Evolutionary conservation across 2,113 vertebrate species (phyloP).

Genomic region (Zosterops japonicus): DNA sequence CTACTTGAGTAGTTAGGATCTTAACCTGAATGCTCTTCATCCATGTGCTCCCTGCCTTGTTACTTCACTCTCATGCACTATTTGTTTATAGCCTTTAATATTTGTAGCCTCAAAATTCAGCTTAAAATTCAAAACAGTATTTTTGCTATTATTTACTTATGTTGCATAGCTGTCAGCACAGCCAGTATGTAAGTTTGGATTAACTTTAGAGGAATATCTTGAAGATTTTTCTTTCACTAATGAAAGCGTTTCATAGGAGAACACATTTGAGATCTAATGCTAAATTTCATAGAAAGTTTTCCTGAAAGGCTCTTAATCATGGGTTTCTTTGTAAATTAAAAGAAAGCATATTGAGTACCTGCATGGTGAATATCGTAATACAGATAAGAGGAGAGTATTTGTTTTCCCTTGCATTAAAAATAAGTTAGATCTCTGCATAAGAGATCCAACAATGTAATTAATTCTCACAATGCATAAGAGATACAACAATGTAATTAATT

Average conservation of each 20-base stretch:
- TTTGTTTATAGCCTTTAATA: background rate
- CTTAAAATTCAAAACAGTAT: background rate
- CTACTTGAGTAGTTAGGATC: fast-evolving
- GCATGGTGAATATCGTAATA: background rate
- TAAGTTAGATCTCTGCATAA: background rate
- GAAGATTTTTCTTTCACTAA: background rate
- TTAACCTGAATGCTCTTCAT: background rate
- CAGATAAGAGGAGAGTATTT: background rate
- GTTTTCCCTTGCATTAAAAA: background rate
- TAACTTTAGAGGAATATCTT: background rate
- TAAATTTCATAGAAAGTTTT: background rate
- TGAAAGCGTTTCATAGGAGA: background rate
- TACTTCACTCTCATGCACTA: background rate
- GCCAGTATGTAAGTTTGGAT: background rate
- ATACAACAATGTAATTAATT: background rate
- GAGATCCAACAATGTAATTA: background rate
- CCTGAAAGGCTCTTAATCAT: background rate
- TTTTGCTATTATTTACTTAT: background rate
- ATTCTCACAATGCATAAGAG: background rate
- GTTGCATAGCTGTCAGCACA: background rate
- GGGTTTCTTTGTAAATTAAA: background rate
- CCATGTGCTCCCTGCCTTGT: fast-evolving
- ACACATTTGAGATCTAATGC: background rate
- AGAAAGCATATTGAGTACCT: background rate
- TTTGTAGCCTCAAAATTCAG: background rate